phyloP scores from a whole-genome alignment of 2,797 vertebrate species.

The Rhinogobio ventralis region DNA sequence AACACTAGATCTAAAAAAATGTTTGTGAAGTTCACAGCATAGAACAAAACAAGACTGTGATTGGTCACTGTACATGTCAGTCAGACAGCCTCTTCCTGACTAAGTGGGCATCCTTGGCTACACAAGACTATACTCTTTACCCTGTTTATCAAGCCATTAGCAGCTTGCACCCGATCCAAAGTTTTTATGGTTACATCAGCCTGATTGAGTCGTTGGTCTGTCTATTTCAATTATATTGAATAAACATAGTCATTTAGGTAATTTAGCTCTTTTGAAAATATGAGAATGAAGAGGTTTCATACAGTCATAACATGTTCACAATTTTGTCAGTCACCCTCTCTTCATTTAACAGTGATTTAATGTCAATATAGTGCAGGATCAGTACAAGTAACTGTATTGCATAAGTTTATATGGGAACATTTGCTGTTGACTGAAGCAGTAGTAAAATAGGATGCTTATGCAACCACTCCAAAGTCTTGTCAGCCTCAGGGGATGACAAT shows the following conservation, averaged over 20 bases:
- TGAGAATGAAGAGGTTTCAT: slow-evolving; percentile 4
- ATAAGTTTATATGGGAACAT: slow-evolving; percentile 20
- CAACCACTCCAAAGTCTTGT: slow-evolving; percentile 37
- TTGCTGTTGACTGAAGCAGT: slow-evolving; percentile 25
- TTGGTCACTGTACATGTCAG: background rate
- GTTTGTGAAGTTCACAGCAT: background rate
- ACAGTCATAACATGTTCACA: background rate
- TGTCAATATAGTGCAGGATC: background rate
- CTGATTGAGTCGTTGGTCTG: background rate
- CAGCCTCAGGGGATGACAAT: slow-evolving; percentile 20
- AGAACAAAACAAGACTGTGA: background rate
- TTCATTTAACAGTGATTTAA: background rate
- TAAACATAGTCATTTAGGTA: background rate
- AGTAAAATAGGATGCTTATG: slow-evolving; percentile 22
- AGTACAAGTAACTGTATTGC: background rate
- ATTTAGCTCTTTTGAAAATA: background rate
- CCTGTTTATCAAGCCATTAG: background rate
- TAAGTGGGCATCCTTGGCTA: background rate
- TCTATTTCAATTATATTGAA: background rate
- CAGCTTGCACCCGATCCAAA: background rate
- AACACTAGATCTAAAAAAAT: background rate
- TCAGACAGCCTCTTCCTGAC: background rate
- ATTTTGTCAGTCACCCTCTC: background rate
- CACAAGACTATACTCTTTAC: background rate
- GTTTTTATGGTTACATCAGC: background rate